Evolutionary conservation across 2,888 invertebrate genomes (phyloP).

Genomic region (Luperina testacea): DNA sequence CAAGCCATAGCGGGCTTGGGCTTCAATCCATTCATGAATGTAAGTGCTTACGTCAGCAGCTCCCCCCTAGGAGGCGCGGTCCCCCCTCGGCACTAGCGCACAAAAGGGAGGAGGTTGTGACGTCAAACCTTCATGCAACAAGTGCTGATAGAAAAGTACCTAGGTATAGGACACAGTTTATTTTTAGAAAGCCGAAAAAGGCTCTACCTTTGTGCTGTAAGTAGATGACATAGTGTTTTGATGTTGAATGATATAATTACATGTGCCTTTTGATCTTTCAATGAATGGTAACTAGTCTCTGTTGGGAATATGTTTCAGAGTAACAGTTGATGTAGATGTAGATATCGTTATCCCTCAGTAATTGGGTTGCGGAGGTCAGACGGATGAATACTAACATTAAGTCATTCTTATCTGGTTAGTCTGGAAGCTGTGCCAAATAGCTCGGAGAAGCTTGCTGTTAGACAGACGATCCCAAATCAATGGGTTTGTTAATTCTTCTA

Average conservation of each 20-base stretch:
- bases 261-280: conserved; percentile 23
- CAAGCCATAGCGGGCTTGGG: conserved; percentile 75
- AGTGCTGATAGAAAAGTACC: conserved; percentile 81
- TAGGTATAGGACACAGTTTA: conserved; percentile 78
- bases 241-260: conserved; percentile 27
- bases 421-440: conserved; percentile 32
- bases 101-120: conserved; percentile 79
- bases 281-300: conserved; percentile 10
- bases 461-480: conserved; percentile 3
- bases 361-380: conserved; percentile 12
- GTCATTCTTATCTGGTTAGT: conserved; percentile 24
- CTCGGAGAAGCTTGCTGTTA: conserved; percentile 3
- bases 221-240: conserved; percentile 41
- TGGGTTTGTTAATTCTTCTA: not conserved
- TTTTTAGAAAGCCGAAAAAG: conserved; percentile 82
- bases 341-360: conserved; percentile 2
- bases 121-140: conserved; percentile 88
- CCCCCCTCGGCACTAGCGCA: conserved; percentile 72
- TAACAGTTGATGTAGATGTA: conserved; percentile 12
- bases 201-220: conserved; percentile 54
- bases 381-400: not conserved
- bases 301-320: conserved; percentile 1
- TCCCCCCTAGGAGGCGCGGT: conserved; percentile 79
- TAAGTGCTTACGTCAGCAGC: conserved; percentile 85
- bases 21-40: conserved; percentile 87